Evolutionary conservation across 64 coral and sea anemone genomes (phyloP).

Genomic region (Montipora foliosa): DNA sequence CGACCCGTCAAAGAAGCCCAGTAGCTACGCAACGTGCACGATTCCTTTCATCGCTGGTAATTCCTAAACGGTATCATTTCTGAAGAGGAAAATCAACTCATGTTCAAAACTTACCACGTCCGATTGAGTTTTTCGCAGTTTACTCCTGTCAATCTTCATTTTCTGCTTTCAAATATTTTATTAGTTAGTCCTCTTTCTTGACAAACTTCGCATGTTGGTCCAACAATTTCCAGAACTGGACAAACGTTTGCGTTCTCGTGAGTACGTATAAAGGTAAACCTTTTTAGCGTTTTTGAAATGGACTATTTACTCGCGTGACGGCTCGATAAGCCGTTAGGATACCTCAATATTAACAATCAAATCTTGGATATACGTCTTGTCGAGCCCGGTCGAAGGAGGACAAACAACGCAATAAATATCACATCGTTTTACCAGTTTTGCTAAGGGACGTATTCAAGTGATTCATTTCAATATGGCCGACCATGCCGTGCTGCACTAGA

Average conservation of each 20-base stretch:
- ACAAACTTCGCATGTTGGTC: slow-evolving; percentile 28
- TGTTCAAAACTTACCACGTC: slow-evolving; percentile 79
- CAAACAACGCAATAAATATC: slow-evolving; percentile 33
- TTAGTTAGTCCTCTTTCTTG: slow-evolving; percentile 24
- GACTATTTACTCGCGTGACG: slow-evolving; percentile 7
- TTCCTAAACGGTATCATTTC: not conserved
- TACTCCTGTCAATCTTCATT: slow-evolving; percentile 99
- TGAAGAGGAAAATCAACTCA: not conserved
- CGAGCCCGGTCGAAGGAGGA: not conserved
- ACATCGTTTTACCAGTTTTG: slow-evolving; percentile 28
- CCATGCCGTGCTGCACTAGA: slow-evolving; percentile 52
- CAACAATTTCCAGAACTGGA: not conserved
- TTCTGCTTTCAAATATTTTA: slow-evolving; percentile 14
- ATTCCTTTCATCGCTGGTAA: not conserved
- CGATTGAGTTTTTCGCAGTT: slow-evolving; percentile 96
- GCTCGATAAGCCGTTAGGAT: not conserved
- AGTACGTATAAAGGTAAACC: not conserved
- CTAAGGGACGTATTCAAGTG: slow-evolving; percentile 43
- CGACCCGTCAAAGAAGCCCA: not conserved
- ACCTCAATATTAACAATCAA: not conserved
- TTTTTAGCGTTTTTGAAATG: not conserved
- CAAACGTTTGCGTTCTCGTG: not conserved
- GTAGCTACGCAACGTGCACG: not conserved
- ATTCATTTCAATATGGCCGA: slow-evolving; percentile 98
- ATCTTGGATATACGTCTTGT: not conserved